Evolutionary conservation across 2,797 vertebrate species (phyloP).

Genomic region (Cossypha niveicapilla): DNA sequence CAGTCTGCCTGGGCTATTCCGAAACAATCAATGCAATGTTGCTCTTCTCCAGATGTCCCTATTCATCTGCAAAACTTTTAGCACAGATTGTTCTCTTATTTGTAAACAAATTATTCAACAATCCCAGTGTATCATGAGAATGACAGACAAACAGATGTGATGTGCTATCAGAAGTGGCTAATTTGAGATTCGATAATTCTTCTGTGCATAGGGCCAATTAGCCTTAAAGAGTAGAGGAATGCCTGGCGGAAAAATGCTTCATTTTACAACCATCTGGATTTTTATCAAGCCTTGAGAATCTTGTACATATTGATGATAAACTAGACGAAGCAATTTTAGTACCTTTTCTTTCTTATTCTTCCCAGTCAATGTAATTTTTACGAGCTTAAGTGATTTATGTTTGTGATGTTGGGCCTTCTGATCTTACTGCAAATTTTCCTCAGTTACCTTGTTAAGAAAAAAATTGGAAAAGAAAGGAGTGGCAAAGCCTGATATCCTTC

Average conservation of each 20-base stretch:
- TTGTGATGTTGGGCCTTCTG: neutral
- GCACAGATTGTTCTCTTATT: constrained; percentile 39
- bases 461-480: neutral
- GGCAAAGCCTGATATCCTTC: neutral
- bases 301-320: neutral
- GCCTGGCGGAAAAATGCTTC: neutral
- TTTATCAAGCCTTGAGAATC: neutral
- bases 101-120: constrained; percentile 56
- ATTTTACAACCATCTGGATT: neutral
- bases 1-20: neutral
- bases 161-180: neutral
- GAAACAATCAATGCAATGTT: neutral
- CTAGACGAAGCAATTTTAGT: neutral
- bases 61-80: constrained; percentile 47
- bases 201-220: neutral
- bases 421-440: neutral
- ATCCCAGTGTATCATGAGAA: neutral
- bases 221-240: neutral
- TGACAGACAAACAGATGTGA: constrained; percentile 44
- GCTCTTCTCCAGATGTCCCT: constrained; percentile 31
- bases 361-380: neutral
- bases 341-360: neutral
- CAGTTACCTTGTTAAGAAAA: neutral
- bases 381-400: neutral
- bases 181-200: constrained; percentile 16